These are phyloP conservation scores for Caenorhabditis zanzibari DNA, from an alignment of 2,888 invertebrate species.

Conservation along the genomic window DNA sequence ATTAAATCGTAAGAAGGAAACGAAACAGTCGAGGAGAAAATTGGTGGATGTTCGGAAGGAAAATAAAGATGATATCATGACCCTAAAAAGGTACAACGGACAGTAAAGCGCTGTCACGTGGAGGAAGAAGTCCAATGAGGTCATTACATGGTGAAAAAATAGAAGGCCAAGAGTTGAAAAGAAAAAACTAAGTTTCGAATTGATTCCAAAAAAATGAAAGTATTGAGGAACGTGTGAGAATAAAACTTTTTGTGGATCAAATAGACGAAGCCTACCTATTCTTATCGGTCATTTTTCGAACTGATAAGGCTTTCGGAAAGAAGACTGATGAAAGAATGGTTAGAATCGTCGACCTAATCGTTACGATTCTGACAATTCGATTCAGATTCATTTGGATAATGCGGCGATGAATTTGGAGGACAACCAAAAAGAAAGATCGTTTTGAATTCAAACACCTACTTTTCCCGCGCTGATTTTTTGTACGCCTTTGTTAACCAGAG, in stretches of 20 bases:
- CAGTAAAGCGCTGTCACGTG: conserved; percentile 43
- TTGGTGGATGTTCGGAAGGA: conserved; percentile 40
- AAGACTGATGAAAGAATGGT: conserved; percentile 26
- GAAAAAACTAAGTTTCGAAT: conserved; percentile 15
- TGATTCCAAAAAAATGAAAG: background rate
- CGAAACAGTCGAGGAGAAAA: conserved; percentile 2
- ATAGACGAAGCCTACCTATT: conserved; percentile 7
- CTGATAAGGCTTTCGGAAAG: conserved; percentile 38
- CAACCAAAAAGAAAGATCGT: background rate
- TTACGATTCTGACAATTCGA: conserved; percentile 5
- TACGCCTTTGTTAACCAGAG: background rate
- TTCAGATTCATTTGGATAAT: conserved; percentile 26
- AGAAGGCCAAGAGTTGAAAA: conserved; percentile 1
- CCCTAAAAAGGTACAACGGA: conserved; percentile 15
- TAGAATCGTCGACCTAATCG: conserved; percentile 27
- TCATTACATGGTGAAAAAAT: background rate
- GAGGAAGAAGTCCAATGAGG: conserved; percentile 1
- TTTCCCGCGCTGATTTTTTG: conserved; percentile 7
- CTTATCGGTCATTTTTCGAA: conserved; percentile 33
- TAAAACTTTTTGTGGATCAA: conserved; percentile 6
- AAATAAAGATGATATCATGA: conserved; percentile 34
- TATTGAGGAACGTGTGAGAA: conserved; percentile 14
- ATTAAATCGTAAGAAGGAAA: conserved; percentile 2
- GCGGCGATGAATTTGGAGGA: conserved; percentile 7
- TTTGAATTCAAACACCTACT: background rate